These are phyloP conservation scores for Poecilia wingei DNA, from an alignment of 2,797 vertebrate genomes.

Conservation along the genomic window DNA sequence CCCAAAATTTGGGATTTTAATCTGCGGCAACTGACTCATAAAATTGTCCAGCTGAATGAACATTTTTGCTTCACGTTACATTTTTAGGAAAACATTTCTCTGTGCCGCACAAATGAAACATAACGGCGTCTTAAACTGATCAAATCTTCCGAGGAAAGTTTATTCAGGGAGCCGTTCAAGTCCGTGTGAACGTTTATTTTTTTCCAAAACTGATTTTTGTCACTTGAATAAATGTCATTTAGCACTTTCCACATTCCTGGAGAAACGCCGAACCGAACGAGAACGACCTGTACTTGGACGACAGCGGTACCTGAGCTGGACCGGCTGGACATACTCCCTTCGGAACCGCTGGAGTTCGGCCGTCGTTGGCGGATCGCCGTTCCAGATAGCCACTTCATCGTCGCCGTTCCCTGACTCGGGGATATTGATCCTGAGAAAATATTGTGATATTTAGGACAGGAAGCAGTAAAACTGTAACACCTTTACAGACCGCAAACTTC, in stretches of 20 bases:
- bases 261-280: neutral
- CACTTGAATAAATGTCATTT: neutral
- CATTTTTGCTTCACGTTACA: neutral
- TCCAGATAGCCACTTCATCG: conserved; percentile 92
- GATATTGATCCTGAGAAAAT: conserved; percentile 90
- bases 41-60: neutral
- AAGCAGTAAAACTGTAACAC: neutral
- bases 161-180: neutral
- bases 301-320: conserved; percentile 90
- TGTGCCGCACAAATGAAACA: neutral
- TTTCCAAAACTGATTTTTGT: neutral
- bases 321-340: conserved; percentile 96
- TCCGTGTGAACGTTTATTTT: neutral
- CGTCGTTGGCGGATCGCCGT: conserved; percentile 93
- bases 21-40: neutral
- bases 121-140: neutral
- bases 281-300: neutral
- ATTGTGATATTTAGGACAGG: neutral
- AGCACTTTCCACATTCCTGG: neutral
- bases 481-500: neutral
- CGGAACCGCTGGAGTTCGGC: conserved; percentile 95
- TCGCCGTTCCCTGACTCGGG: conserved; percentile 94
- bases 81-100: neutral
- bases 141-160: neutral
- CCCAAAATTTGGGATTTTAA: neutral